Evolutionary conservation across 2,797 vertebrate species (phyloP).

Genomic region (Paratrypauchen microcephalus): DNA sequence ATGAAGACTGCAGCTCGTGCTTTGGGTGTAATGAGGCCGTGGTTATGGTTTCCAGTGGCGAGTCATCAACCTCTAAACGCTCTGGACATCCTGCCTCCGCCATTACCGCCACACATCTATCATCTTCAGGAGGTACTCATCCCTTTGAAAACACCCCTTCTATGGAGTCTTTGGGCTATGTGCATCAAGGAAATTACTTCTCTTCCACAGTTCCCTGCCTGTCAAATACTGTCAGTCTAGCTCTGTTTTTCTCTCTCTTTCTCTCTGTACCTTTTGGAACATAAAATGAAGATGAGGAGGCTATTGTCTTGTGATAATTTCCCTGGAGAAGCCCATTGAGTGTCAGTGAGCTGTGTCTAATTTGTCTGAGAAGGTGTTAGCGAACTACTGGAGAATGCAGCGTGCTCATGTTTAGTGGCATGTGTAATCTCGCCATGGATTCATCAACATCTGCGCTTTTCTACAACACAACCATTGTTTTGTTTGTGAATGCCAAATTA

Average conservation of each 20-base stretch:
- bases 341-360: slow-evolving; percentile 73
- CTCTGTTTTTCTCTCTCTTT: slow-evolving; percentile 47
- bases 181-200: slow-evolving; percentile 74
- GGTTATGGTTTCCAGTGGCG: slow-evolving; percentile 59
- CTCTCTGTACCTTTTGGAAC: slow-evolving; percentile 53
- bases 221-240: slow-evolving; percentile 45
- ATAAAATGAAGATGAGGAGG: slow-evolving; percentile 69
- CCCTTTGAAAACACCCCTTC: slow-evolving; percentile 63
- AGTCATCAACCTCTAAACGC: slow-evolving; percentile 58
- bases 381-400: slow-evolving; percentile 63
- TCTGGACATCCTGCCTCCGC: slow-evolving; percentile 64
- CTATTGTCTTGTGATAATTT: slow-evolving; percentile 77
- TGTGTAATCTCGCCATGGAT: slow-evolving; percentile 60
- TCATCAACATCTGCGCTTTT: slow-evolving; percentile 37
- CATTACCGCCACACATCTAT: slow-evolving; percentile 69
- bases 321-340: slow-evolving; percentile 69
- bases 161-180: slow-evolving; percentile 62
- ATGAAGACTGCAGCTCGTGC: slow-evolving; percentile 64
- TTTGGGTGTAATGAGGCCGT: slow-evolving; percentile 76
- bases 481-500: slow-evolving; percentile 39
- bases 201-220: slow-evolving; percentile 71
- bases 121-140: slow-evolving; percentile 78
- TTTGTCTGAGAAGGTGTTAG: slow-evolving; percentile 76
- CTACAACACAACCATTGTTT: slow-evolving; percentile 34
- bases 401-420: slow-evolving; percentile 65